phyloP scores from a whole-genome alignment of 2,113 vertebrate species.

The Seriola dumerili region DNA sequence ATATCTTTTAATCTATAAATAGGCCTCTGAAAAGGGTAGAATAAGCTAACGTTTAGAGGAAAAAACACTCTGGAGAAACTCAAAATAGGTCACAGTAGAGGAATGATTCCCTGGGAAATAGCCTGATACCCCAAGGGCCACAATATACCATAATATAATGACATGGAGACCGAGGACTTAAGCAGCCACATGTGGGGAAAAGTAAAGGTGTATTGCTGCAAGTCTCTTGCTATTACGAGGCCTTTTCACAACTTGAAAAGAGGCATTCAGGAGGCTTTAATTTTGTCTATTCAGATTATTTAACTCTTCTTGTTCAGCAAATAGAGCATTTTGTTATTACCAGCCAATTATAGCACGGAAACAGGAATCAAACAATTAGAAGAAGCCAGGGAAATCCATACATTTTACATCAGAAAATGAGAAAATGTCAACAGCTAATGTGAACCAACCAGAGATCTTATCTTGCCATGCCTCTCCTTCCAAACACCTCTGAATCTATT shows the following conservation, averaged over 20 bases:
- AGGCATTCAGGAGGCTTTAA: neutral
- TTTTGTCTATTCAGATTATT: slow-evolving; percentile 4
- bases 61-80: slow-evolving; percentile 7
- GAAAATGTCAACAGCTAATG: slow-evolving; percentile 33
- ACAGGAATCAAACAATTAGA: slow-evolving; percentile 1
- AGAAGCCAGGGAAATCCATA: neutral
- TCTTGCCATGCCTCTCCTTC: neutral
- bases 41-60: neutral
- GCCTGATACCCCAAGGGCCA: slow-evolving; percentile 6
- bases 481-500: slow-evolving; percentile 19
- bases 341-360: neutral
- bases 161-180: neutral
- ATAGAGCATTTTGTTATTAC: neutral
- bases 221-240: neutral
- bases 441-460: neutral
- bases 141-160: slow-evolving; percentile 22
- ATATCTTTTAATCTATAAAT: neutral
- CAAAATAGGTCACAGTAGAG: slow-evolving; percentile 5
- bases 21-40: neutral
- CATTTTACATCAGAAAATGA: neutral
- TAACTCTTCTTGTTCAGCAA: neutral
- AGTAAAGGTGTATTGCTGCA: neutral
- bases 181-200: slow-evolving; percentile 11
- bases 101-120: slow-evolving; percentile 22
- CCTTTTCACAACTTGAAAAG: neutral